A percentile compares a stretch with the other conserved stretches of the same genome.
These are phyloP conservation scores for Gymnobelideus leadbeateri DNA, from an alignment of 2,113 vertebrate genomes.

Conservation along the genomic window DNA sequence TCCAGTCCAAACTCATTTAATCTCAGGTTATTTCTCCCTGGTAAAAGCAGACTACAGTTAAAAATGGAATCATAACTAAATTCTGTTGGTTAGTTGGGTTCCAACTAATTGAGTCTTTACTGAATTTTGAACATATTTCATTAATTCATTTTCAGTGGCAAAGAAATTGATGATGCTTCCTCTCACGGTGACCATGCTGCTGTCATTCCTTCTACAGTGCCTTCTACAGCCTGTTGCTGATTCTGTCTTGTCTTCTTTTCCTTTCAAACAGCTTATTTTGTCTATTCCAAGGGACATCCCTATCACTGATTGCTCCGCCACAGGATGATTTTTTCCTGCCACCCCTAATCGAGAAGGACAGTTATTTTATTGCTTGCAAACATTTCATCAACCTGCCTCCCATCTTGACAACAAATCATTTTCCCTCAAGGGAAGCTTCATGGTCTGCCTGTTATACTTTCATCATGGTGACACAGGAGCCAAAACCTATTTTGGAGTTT, in stretches of 20 bases:
- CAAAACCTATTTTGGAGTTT: not conserved
- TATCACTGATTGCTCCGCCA: not conserved
- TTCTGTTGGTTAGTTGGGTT: not conserved
- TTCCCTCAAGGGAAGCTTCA: not conserved
- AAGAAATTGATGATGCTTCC: constrained; percentile 27
- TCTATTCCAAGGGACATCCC: not conserved
- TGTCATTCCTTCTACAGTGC: constrained; percentile 1
- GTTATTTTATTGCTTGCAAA: not conserved
- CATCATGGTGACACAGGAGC: not conserved
- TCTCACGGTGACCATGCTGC: constrained; percentile 23
- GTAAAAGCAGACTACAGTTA: constrained; percentile 9
- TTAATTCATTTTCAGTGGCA: not conserved
- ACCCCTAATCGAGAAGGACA: not conserved
- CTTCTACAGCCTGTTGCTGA: not conserved
- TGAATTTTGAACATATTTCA: not conserved
- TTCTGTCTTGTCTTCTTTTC: not conserved
- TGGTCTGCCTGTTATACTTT: constrained; percentile 8
- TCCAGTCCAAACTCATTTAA: not conserved
- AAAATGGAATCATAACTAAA: not conserved
- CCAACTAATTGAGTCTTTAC: not conserved
- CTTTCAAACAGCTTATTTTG: constrained; percentile 5
- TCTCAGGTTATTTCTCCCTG: not conserved
- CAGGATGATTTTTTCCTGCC: not conserved
- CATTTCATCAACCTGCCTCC: not conserved
- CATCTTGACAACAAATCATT: not conserved